Evolutionary conservation across 2,888 invertebrate genomes (phyloP).

Genomic region (Pachydiplax longipennis): DNA sequence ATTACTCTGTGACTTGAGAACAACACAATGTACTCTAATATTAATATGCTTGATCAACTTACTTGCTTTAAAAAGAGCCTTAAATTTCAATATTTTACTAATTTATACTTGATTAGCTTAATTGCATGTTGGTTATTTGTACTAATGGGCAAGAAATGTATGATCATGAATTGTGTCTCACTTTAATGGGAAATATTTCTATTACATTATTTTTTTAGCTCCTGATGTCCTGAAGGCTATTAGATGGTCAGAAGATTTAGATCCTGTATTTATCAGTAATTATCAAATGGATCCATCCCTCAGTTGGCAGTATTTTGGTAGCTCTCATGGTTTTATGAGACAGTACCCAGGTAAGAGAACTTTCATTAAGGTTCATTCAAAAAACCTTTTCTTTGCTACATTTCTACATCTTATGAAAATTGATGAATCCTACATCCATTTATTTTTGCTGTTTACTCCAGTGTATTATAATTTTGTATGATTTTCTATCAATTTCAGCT

Average conservation of each 20-base stretch:
- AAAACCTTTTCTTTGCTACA: too few species aligned
- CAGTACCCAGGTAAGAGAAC: conserved; percentile 83
- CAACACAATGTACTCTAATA: too few species aligned
- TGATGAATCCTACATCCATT: neutral
- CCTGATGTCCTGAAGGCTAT: conserved; percentile 89
- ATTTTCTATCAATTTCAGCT: conserved; percentile 60
- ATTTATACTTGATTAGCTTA: too few species aligned
- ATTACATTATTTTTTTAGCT: conserved; percentile 63
- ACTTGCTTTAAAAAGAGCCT: too few species aligned
- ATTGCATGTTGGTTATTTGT: too few species aligned
- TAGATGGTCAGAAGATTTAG: conserved; percentile 93
- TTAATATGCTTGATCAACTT: too few species aligned
- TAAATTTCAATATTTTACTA: too few species aligned
- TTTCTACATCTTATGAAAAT: neutral
- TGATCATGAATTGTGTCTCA: too few species aligned
- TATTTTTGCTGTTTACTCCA: neutral
- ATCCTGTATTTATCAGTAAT: conserved; percentile 87
- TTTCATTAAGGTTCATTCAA: neutral
- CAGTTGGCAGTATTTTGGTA: conserved; percentile 98
- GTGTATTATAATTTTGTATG: too few species aligned
- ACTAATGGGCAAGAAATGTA: too few species aligned
- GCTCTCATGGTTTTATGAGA: conserved; percentile 95
- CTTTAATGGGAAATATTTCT: too few species aligned
- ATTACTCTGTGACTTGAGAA: too few species aligned
- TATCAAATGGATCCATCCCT: conserved; percentile 85